Base-by-base conservation (phyloP, 2,797 vertebrate species). In the Silurus lanzhouensis region DNA sequence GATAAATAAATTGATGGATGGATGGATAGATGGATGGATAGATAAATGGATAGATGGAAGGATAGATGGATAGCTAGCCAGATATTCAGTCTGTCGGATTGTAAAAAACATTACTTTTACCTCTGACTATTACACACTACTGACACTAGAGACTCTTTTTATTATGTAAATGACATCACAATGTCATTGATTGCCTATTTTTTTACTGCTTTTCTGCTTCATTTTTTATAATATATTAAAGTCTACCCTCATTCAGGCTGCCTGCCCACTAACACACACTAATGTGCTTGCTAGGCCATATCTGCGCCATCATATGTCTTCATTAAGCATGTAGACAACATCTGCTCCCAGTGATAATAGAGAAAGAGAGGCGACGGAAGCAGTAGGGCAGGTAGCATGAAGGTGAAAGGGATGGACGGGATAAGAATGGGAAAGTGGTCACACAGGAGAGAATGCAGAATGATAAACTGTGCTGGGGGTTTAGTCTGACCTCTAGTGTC, bases 401-500 rank as follows among this genome's bases (percentile, higher is more conserved):
- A 68, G 6, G 44, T 44, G 38, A 57, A 31, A 80, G 52, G 82
- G 27, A 71, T 2, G 4, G 60, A 84, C n/a, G 1, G 27, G 60
- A 48, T 22, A 9, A n/a, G 70, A 81, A 82, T 55, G 70, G 64
- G 76, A 84, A 82, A 57, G 44, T 44, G 55, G 57, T 63, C 76
- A 48, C 67, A 48, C 17, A 58, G 44, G 80, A 14, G 20, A 81
- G 81, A 67, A 70, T 67, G 61, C 38, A 85, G 81, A 72, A 6
- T 77, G 71, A 82, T 84, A 55, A 84, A 66, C 19, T 61, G 3
- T 5, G 13, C 22, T 3, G 5, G 48, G 20, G 64, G 15, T 83
- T 70, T 64, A 70, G 79, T 14, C 78, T 89, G 86, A 84, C 84
- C 64, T 82, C 86, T 89, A 84, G 76, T 82, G 86, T 72, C 78